Base-by-base conservation (phyloP, 2,888 invertebrate genomes). In the Alviniconcha strummeri region DNA sequence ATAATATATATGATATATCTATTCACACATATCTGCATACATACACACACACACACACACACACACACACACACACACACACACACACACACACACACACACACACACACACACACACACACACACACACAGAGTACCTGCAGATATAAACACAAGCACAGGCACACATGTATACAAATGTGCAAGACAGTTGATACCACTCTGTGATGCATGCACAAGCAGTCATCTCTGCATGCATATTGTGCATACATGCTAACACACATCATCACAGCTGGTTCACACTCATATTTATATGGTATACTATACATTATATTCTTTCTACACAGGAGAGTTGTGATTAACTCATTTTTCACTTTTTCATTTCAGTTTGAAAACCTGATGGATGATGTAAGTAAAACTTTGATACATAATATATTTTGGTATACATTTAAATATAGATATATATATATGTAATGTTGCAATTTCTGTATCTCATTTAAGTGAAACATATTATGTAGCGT, bases 341-440 rank as follows among this genome's bases (percentile, higher is more conserved):
- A 36, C 36, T 36, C 36, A 36, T 9, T n/a, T n/a, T 54, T 71
- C 54, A 17, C 69, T 55, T 54, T 80, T 87, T 69, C 84, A 80
- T 92, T 91, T 85, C 91, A 92, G 92, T 92, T 92, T 90, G 92
- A 91, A 87, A 92, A 92, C 88, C 88, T 92, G 72, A 92, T 92
- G 92, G 92, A 92, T 84, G 91, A 92, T 89, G 92, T 92, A 87
- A 90, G 92, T 90, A 90, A 11, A 36, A 36, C 36, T 36, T 36
- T 36, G 36, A 36, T 36, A 36, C 36, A 36, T 36, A 36, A 36
- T 36, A 36, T 36, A 36, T 36, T 36, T 36, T 36, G 36, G 36
- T 36, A 36, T 36, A 36, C 36, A 36, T 36, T 36, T 36, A 36
- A 36, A 36, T 36, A 36, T 36, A 36, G 0, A 36, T 36, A 36